Percentiles rank a stretch among this genome's conserved stretches.
These are phyloP conservation scores for Mesoligia furuncula DNA, from an alignment of 2,888 invertebrate genomes.

Conservation along the genomic window DNA sequence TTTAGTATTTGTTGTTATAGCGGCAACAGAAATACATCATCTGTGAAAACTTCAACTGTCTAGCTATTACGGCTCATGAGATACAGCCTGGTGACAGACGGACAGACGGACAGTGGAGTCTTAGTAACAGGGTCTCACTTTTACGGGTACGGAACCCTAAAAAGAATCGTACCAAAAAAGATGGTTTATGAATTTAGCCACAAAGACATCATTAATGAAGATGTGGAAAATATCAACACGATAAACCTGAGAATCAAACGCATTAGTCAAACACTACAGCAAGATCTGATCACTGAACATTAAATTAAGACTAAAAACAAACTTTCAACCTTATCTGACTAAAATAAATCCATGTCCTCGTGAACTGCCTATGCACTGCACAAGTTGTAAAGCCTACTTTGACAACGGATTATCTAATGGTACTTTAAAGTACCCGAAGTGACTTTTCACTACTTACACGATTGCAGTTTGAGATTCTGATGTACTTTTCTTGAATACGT, in stretches of 20 bases:
- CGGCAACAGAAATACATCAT: too few species aligned
- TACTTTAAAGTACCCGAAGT: conserved; percentile 33
- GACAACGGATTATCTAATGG: conserved; percentile 51
- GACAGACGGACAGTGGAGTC: too few species aligned
- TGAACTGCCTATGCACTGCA: conserved; percentile 44
- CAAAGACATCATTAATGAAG: not conserved
- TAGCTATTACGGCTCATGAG: too few species aligned
- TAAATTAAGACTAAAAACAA: not conserved
- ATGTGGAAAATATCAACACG: not conserved
- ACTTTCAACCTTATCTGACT: not conserved
- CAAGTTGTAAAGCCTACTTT: conserved; percentile 51
- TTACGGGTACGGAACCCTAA: too few species aligned
- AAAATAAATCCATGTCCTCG: conserved; percentile 24
- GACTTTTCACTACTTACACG: conserved; percentile 41
- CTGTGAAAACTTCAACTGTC: too few species aligned
- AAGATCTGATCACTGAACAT: not conserved
- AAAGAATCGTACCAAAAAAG: not conserved
- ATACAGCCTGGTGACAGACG: too few species aligned
- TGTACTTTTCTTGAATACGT: conserved; percentile 30
- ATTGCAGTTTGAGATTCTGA: conserved; percentile 39
- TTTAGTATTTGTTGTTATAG: too few species aligned
- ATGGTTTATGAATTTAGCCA: not conserved
- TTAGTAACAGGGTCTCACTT: too few species aligned
- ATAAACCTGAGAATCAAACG: not conserved
- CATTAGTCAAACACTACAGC: not conserved